phyloP scores from a whole-genome alignment of 2,888 invertebrate species.

The Drosophila merina region DNA sequence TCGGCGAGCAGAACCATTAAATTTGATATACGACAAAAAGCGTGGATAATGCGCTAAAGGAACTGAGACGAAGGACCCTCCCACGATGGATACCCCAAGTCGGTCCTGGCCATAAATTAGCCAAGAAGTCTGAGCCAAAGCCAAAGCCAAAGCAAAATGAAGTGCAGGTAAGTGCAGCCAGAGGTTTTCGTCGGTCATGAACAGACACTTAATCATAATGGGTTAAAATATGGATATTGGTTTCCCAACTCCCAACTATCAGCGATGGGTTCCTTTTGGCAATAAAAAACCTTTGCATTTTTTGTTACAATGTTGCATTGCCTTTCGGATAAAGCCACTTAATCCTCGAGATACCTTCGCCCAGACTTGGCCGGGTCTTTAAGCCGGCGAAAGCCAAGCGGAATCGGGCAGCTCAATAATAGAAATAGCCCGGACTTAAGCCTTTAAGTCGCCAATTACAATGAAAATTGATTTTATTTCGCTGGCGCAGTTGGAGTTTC shows the following conservation, averaged over 20 bases:
- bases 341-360: slow-evolving; percentile 12
- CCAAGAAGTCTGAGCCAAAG: slow-evolving; percentile 1
- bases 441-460: slow-evolving; percentile 76
- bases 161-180: slow-evolving; percentile 45
- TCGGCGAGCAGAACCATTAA: slow-evolving; percentile 64
- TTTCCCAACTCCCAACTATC: no score
- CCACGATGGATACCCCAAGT: slow-evolving; percentile 7
- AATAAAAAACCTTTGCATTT: background rate
- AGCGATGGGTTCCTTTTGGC: no score
- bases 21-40: slow-evolving; percentile 77
- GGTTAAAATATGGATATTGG: background rate
- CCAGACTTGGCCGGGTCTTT: background rate
- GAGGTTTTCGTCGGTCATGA: slow-evolving; percentile 4
- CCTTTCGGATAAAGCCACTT: background rate
- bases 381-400: slow-evolving; percentile 19
- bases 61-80: slow-evolving; percentile 14
- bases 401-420: slow-evolving; percentile 53
- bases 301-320: no score
- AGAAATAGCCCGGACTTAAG: slow-evolving; percentile 57
- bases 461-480: slow-evolving; percentile 73
- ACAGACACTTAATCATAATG: background rate
- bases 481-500: slow-evolving; percentile 35
- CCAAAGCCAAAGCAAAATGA: slow-evolving; percentile 9
- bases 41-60: slow-evolving; percentile 60
- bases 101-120: slow-evolving; percentile 4